Evolutionary conservation across 1,140 invertebrate genomes (phyloP).

Genomic region (Phthorimaea operculella): DNA sequence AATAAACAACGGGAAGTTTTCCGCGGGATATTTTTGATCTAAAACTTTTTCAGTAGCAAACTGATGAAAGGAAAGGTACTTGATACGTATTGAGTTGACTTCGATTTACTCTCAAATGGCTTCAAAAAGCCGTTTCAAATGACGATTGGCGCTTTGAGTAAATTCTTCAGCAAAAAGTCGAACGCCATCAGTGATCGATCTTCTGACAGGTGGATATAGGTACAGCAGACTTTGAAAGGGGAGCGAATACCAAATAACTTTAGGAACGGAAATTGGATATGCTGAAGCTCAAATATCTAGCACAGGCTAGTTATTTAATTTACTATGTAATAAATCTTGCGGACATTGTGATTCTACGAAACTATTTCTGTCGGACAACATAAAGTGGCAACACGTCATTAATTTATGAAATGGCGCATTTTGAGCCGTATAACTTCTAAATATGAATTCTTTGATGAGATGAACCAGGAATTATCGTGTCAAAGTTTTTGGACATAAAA

Average conservation of each 20-base stretch:
- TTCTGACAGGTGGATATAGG: slow-evolving; percentile 1
- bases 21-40: neutral
- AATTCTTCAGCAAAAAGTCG: neutral
- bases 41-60: neutral
- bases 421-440: neutral
- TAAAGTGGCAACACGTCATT: neutral
- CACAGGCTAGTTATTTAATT: neutral
- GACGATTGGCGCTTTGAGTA: neutral
- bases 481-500: no score
- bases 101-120: neutral
- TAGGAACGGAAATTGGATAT: slow-evolving; percentile 1
- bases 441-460: neutral
- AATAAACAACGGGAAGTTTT: neutral
- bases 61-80: neutral
- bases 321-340: neutral
- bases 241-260: neutral
- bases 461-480: neutral
- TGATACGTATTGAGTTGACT: neutral
- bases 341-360: neutral
- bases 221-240: neutral
- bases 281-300: neutral
- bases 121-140: neutral
- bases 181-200: neutral
- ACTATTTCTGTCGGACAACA: neutral
- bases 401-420: neutral